A percentile compares a stretch with the other conserved stretches of the same genome.
Evolutionary conservation across 2,113 vertebrate species (phyloP).

Genomic region (Phrynosoma blainvillii): DNA sequence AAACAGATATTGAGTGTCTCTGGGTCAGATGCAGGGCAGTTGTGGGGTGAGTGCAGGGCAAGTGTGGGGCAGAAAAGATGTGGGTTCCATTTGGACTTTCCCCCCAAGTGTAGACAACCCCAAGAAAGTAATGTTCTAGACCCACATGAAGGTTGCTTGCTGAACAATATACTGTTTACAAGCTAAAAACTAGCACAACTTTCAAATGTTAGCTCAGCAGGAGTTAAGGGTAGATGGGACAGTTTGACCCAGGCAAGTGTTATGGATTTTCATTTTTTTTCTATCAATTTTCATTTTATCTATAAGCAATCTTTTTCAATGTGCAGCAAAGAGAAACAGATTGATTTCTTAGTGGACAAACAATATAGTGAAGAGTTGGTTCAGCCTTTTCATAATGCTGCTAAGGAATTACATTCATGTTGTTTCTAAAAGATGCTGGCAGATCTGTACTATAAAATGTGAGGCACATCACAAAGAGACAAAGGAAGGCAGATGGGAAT

Average conservation of each 20-base stretch:
- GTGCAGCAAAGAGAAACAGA: neutral
- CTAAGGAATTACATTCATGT: neutral
- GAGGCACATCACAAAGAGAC: neutral
- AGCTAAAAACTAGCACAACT: neutral
- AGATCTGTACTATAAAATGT: neutral
- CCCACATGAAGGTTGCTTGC: neutral
- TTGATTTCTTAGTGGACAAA: slow-evolving; percentile 4
- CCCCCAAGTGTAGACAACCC: no score
- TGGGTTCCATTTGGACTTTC: no score
- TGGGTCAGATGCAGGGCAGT: no score
- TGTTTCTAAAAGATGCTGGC: neutral
- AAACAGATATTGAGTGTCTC: no score
- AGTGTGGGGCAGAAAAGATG: no score
- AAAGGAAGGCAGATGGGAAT: rapidly evolving
- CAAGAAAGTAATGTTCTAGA: neutral
- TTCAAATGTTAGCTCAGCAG: neutral
- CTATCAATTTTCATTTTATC: neutral
- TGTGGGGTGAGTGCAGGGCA: no score
- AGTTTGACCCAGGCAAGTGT: neutral
- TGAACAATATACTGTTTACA: rapidly evolving
- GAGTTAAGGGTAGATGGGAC: no score
- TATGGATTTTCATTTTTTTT: neutral
- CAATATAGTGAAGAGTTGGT: neutral
- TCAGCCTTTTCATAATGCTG: neutral
- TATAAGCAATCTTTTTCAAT: neutral